Evolutionary conservation across 35 echinoderm and acorn worm genomes (phyloP), one percentile per base, ranked within the genome.

Genomic region (Strongylocentrotus purpuratus): DNA sequence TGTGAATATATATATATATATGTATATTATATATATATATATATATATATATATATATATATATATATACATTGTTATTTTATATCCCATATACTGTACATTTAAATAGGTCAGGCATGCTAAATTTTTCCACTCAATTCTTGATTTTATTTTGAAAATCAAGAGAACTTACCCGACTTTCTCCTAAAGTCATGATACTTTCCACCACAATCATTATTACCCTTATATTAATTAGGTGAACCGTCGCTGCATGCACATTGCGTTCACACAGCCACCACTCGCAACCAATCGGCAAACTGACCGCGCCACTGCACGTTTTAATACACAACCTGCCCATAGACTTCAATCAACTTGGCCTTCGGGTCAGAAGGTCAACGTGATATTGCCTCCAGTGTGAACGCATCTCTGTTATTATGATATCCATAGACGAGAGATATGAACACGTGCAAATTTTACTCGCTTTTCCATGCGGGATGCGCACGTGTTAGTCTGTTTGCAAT

Each of bases 391-490:
- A 78, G 65, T 78, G 65, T 28, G 65, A 28, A 78, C 8, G 22
- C 28, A n/a, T 70, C 61, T 20, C 22, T 70, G 25, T 78, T 55
- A 78, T 78, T 28, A 78, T 78, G 65, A 78, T 78, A 7, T 78
- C 25, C 65, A 78, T n/a, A n/a, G 65, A 4, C 65, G 22, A 78
- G 7, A 28, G 6, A 22, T 22, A 22, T 22, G 65, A 78, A 78
- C 65, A 78, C 65, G 65, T 78, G 65, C 65, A 78, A 78, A 78
- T 78, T 78, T 78, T 78, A 78, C 65, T 78, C 65, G 65, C 65
- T 78, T 28, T 78, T 78, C 65, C n/a, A 22, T 28, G 18, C 20
- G 28, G 65, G 65, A 78, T 78, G 22, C 65, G 65, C 65, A 78
- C 65, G 65, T 78, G 65, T 78, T 78, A n/a, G 65, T 78, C 20